Evolutionary conservation across 1,140 invertebrate species (phyloP).

Genomic region (Ceratina australensis): DNA sequence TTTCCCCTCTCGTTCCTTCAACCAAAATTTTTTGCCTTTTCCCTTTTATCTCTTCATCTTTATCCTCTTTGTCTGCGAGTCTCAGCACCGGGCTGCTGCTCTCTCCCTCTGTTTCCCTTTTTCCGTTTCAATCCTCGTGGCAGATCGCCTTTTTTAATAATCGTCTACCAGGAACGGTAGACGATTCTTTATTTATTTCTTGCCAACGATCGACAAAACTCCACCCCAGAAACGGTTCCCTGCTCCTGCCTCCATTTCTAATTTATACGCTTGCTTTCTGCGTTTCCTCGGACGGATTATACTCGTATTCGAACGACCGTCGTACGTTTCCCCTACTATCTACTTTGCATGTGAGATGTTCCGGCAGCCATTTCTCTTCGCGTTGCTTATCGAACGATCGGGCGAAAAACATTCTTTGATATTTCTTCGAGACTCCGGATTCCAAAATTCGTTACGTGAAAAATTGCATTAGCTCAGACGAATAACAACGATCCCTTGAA

Average conservation of each 20-base stretch:
- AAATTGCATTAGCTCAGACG: too few relatives aligned
- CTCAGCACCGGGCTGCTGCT: not conserved
- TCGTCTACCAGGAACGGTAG: not conserved
- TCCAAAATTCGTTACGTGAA: too few relatives aligned
- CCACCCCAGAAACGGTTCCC: not conserved
- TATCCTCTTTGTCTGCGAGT: not conserved
- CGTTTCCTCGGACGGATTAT: not conserved
- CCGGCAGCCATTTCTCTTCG: not conserved
- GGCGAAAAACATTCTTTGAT: too few relatives aligned
- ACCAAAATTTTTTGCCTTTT: not conserved
- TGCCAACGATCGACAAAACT: not conserved
- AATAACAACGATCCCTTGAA: too few relatives aligned
- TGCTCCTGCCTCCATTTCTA: slow-evolving; percentile 17
- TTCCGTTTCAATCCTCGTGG: not conserved
- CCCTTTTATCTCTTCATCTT: not conserved
- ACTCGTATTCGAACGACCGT: not conserved
- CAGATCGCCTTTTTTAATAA: slow-evolving; percentile 10
- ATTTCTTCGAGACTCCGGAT: too few relatives aligned
- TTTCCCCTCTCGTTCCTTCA: slow-evolving; percentile 6
- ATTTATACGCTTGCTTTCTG: slow-evolving; percentile 33
- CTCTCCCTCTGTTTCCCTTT: too few relatives aligned
- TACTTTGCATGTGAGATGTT: not conserved
- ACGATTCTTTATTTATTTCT: slow-evolving; percentile 14
- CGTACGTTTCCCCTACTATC: not conserved
- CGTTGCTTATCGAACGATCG: not conserved